Base-by-base conservation (phyloP, 2,797 vertebrate genomes). In the Pangasius mekongensis region DNA sequence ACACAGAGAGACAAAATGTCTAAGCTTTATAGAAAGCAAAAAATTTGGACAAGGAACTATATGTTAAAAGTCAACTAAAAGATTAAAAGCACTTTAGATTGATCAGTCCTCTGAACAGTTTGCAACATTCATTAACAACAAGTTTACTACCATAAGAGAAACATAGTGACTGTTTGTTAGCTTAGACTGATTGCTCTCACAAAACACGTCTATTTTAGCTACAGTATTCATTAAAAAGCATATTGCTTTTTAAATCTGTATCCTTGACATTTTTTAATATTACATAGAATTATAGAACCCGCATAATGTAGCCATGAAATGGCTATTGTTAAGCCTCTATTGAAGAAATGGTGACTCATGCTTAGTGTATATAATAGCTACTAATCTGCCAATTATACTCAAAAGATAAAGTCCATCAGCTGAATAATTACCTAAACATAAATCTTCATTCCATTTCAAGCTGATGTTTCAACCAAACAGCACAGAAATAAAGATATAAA, bases 21-120 rank as follows among this genome's bases (percentile, higher is more conserved):
- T n/a, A 56, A 76, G 39, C 62, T 33, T 62, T 89, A 82, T 49
- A 87, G 77, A 85, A 89, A 87, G 69, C 66, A 87, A 86, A 78
- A 81, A 88, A 89, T 90, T 87, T 87, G 64, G 74, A 85, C 52
- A 88, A 89, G 66, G 74, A 85, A 83, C 58, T 73, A 54, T 85
- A 83, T 83, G 74, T 87, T 69, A 71, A 87, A 84, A 52, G 82
- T 86, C 66, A 47, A 16, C 62, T 90, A 33, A 84, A 88, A 84
- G 76, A 39, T 71, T 56, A 33, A 84, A 67, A 43, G 47, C 27
- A 84, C 9, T 18, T 58, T 58, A 14, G 8, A 18, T 54, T 18
- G 39, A 24, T 71, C 36, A 71, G 69, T 22, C 69, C 3, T 74
- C 43, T 49, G 43, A 52, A 8, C 49, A 54, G 27, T 77, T 78